Base-by-base conservation (phyloP, 2,113 vertebrate genomes). In the Tinamus guttatus region DNA sequence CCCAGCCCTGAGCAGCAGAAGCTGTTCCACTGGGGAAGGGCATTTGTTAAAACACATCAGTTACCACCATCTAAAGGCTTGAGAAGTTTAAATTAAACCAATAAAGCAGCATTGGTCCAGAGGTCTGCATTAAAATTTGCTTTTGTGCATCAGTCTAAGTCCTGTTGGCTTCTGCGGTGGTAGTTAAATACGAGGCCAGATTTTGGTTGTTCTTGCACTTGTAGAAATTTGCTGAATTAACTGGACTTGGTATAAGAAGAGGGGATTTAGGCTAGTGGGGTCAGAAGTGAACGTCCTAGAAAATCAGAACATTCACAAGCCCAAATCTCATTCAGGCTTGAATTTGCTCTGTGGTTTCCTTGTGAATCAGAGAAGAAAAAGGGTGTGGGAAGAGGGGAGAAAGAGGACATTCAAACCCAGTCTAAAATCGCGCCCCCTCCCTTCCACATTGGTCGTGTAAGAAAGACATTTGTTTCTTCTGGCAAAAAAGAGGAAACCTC, bases 331-430 rank as follows among this genome's bases (percentile, higher is more conserved):
- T 88, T 80, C 84, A 94, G 90, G 6, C 80, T 38, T 14, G 30
- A 87, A 90, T 94, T 95, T 93, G 81, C 83, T 93, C 87, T 95
- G 92, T 88, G 95, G 93, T 96, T 94, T 97, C 76, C 90, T 88
- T 90, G 76, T 94, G 93, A 97, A 97, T 92, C 83, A 68, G 88
- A 84, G 68, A 62, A 83, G 80, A 78, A 91, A n/a, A 83, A 89
- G 86, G 63, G 83, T 85, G 89, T 88, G 86, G 93, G 94, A 88
- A 74, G 81, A 91, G 69, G 51, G 60, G 43, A 89, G 59, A 56
- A n/a, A 65, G 62, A 64, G 87, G 74, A 17, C 5, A 2, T 69
- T 70, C 64, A 93, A 96, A 79, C 34, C 64, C 43, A 40, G 1
- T 62, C 95, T 75, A 93, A 87, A 93, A 25, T 43, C 90, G 90